Evolutionary conservation across 2,888 invertebrate genomes (phyloP), one percentile per base, ranked within the genome.

Genomic region (Hipparchia semele): DNA sequence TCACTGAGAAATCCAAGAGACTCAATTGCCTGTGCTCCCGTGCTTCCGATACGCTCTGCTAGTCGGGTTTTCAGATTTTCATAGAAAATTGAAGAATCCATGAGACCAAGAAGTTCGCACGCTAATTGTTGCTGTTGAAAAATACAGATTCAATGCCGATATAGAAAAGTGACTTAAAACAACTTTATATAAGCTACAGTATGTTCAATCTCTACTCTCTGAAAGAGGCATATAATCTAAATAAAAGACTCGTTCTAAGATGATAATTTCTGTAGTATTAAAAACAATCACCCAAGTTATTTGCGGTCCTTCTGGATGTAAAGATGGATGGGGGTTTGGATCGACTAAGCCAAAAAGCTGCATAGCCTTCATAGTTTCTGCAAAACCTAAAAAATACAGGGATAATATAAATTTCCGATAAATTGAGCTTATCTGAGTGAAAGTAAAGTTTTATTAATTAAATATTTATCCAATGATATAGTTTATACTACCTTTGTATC

Each of bases 231-330:
- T 23, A 23, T 23, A 23, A 23, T 23, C 23, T 23, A 23, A 23
- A 23, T 23, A 23, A 13, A 13, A 56, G 1, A 13, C 56, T 2
- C 23, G 8, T 7, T 6, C 23, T 13, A 56, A 13, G 1, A 58
- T 23, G 8, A 49, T 2, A 46, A 64, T 2, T 6, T 3, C 65
- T 1, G 7, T 54, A 12, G 10, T 49, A 59, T 9, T 9, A 10
- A 51, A 53, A 45, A 39, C 45, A 69, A 81, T 73, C 90, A 98
- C 97, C 99, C 99, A 99, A 9, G 99, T 99, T 51, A 99, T 96
- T 76, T 98, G 98, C 0, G 99, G 99, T 61, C 99, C 99, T 84
- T 97, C 97, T 0, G 97, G 97, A 87, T 99, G 99, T n/a, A 99
- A 94, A 80, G 96, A 95, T 0, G 99, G 97, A 89, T 98, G 97